Evolutionary conservation across 2,888 invertebrate species (phyloP), one percentile per base, ranked within the genome.

Genomic region (Peribatodes rhomboidaria): DNA sequence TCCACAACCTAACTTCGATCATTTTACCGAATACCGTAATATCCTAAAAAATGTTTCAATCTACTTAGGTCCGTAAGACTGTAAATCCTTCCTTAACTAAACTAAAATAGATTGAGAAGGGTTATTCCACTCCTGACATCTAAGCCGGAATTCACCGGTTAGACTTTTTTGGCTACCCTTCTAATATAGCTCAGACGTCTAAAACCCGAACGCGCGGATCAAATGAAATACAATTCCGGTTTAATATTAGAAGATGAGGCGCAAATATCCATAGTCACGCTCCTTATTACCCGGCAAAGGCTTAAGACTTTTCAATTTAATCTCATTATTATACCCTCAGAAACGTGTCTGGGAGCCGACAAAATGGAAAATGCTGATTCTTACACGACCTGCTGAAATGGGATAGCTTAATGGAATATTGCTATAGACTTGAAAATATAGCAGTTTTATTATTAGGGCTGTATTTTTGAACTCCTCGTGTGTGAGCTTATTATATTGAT

Each of bases 181-280:
- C n/a, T 50, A 35, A 33, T 33, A 50, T 37, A 50, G 47, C 31
- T 31, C 47, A 49, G 50, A 9, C 18, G 16, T 50, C 18, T 35
- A 13, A 47, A 50, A 47, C 13, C 47, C 16, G 47, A 49, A 31
- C 46, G 27, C 47, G 47, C 31, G 16, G 50, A 50, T 55, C 42
- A 49, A 56, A 65, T 55, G 55, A 55, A 64, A 62, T 62, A 61
- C 67, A 63, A 65, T 67, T 65, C 65, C 50, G 59, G 61, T 65
- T 89, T 89, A 89, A 90, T 91, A 88, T 88, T 83, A 87, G 80
- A 79, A 84, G 86, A 87, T 84, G 85, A 83, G 85, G 82, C 79
- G 76, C 82, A 87, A 90, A 87, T 87, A 84, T 86, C 84, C 85
- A 79, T 68, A 88, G 92, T 92, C 92, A 92, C 87, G 92, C 85